Base-by-base conservation (phyloP, 1,140 invertebrate species). In the Pantala flavescens region DNA sequence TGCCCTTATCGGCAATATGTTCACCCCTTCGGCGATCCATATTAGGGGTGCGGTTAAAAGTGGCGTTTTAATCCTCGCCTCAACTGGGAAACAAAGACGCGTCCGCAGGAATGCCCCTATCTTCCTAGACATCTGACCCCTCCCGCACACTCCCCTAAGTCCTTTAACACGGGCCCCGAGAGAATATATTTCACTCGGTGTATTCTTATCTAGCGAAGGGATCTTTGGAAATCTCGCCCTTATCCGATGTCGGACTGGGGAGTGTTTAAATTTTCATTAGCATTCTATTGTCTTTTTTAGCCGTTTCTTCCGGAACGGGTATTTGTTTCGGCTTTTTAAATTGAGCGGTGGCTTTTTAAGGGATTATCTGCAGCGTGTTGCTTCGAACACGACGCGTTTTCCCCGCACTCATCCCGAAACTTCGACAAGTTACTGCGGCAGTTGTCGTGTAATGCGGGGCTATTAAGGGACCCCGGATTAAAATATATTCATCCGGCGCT, bases 191-290 rank as follows among this genome's bases (percentile, higher is more conserved):
- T 63, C 49, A 63, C 49, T 63, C 12, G 14, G 49, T 63, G n/a
- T 63, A 19, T 63, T 19, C 49, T 63, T 63, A 63, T 63, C 49
- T 3, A 1, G 49, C 1, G n/a, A 63, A 16, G 49, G 12, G 14
- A 63, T 63, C 49, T 63, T 63, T 63, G 49, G 49, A 21, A 63
- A 63, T 19, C 14, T 63, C n/a, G 49, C 49, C 49, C 49, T 63
- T 63, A 63, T 63, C 49, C 49, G 49, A 19, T 19, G 49, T 63
- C 49, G 3, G 12, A 21, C 14, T 21, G 49, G 49, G 49, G 49
- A 63, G 49, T 63, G 49, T 63, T 63, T 63, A 63, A 63, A 63
- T 63, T 63, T 63, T 63, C 49, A 63, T 63, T 63, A 63, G 49
- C 49, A 21, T 63, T 63, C 49, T 63, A 63, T 63, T 63, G 49